Conservation (phyloP, 2,888 invertebrate genomes). For the Rhamphomyia laevipes region DNA sequence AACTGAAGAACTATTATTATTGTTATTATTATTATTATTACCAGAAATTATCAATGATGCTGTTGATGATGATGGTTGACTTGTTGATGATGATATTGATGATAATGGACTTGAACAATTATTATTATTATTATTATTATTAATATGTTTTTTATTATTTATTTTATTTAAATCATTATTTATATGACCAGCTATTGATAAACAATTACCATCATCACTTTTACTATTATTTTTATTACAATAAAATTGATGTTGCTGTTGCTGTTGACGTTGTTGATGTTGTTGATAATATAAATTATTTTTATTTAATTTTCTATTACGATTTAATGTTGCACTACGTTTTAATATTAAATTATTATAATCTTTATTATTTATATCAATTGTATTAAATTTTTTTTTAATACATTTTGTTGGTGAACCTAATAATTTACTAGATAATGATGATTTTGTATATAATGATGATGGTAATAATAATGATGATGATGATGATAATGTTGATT, state of each 20-base stretch:
- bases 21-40: not conserved
- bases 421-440: not conserved
- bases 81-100: no score
- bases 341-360: slow-evolving; percentile 2
- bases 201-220: slow-evolving; percentile 8
- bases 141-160: no score
- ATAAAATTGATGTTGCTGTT: slow-evolving; percentile 21
- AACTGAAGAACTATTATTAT: not conserved
- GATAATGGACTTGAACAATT: no score
- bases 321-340: slow-evolving; percentile 1
- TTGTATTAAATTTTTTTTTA: not conserved
- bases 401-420: slow-evolving; percentile 3
- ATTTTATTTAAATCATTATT: not conserved
- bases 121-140: not conserved
- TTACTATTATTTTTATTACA: slow-evolving; percentile 23
- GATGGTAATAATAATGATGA: slow-evolving; percentile 9
- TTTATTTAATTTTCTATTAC: not conserved
- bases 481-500: slow-evolving; percentile 3
- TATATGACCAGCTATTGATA: slow-evolving; percentile 12
- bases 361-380: slow-evolving; percentile 1
- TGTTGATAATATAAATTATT: slow-evolving; percentile 5
- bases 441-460: slow-evolving; percentile 3
- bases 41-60: no score
- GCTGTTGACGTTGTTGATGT: slow-evolving; percentile 12
- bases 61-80: no score